phyloP scores from a whole-genome alignment of 2,113 vertebrate genomes.

The Ctenomys sociabilis region DNA sequence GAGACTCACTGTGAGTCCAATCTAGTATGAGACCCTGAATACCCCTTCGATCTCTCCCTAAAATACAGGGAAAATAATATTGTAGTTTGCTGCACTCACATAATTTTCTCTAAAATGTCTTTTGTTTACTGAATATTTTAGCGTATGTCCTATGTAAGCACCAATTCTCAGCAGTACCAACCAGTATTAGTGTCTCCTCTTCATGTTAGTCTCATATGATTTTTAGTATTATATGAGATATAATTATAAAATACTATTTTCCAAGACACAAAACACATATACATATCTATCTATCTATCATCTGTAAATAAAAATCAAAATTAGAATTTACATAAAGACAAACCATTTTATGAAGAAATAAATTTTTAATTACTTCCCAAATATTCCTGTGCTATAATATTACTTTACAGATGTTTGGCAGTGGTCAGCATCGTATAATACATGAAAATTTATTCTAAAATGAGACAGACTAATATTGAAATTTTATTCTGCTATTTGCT shows the following conservation, averaged over 20 bases:
- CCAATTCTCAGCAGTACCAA: neutral
- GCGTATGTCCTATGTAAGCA: neutral
- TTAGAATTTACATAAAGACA: neutral
- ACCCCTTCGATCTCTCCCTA: too few relatives aligned
- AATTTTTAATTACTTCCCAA: neutral
- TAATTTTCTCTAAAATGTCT: neutral
- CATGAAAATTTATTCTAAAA: neutral
- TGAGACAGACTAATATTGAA: neutral
- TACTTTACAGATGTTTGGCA: neutral
- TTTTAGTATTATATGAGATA: neutral
- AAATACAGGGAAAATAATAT: too few relatives aligned
- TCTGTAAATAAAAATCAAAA: neutral
- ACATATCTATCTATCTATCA: neutral
- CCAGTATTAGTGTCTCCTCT: neutral
- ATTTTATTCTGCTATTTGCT: neutral
- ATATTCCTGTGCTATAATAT: neutral
- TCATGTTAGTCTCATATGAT: neutral
- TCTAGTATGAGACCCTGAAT: too few relatives aligned
- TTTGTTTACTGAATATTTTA: neutral
- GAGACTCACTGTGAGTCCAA: too few relatives aligned
- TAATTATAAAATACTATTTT: neutral
- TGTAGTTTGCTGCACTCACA: neutral
- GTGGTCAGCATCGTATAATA: neutral
- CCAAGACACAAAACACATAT: neutral
- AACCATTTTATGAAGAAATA: neutral